Evolutionary conservation across 2,113 vertebrate genomes (phyloP).

Genomic region (Tricholaema leucomelas): DNA sequence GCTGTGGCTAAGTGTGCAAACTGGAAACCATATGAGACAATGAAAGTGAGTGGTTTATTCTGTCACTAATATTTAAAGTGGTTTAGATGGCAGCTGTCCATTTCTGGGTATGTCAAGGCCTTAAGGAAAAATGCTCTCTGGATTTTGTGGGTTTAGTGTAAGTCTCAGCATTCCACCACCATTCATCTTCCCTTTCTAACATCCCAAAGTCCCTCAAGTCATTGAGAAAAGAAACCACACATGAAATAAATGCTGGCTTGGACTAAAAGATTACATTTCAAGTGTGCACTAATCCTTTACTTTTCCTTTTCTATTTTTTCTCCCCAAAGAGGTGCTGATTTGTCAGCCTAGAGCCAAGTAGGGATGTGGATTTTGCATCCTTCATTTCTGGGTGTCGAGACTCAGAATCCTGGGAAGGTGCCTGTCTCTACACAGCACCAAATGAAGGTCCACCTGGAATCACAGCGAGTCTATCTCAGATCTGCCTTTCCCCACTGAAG

Average conservation of each 20-base stretch:
- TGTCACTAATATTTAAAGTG: constrained; percentile 4
- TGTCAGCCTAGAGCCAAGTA: neutral
- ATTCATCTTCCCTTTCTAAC: neutral
- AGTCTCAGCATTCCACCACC: neutral
- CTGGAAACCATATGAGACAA: neutral
- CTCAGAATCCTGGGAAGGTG: neutral
- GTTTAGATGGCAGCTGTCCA: neutral
- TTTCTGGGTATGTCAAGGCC: neutral
- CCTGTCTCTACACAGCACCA: neutral
- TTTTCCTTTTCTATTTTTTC: neutral
- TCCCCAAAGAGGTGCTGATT: neutral
- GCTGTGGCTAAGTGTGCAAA: neutral
- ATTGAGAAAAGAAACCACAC: neutral
- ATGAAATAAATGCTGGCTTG: neutral
- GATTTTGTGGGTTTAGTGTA: neutral
- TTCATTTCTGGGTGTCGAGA: neutral
- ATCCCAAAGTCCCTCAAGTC: neutral
- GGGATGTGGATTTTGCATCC: neutral
- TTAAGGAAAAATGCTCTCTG: neutral
- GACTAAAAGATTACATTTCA: neutral
- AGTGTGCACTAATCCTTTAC: neutral
- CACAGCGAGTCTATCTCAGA: neutral
- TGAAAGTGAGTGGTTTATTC: neutral
- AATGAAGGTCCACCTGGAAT: neutral
- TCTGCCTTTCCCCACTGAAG: neutral